Conservation (phyloP, 2,113 vertebrate genomes). For the Mohoua ochrocephala region DNA sequence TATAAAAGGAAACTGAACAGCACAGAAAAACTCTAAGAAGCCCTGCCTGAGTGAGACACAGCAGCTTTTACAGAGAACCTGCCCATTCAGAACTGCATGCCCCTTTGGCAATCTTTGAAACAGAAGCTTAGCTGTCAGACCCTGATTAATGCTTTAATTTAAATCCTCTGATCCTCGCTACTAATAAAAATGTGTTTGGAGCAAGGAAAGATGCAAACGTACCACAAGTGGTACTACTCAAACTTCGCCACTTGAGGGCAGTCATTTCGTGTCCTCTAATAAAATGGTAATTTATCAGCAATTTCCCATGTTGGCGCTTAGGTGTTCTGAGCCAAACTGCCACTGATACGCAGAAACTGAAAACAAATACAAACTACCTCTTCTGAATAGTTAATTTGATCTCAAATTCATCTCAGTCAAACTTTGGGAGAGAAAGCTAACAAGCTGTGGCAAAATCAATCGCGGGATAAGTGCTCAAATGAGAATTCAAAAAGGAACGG, state of each 20-base stretch:
- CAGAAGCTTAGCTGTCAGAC: neutral
- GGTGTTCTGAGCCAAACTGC: neutral
- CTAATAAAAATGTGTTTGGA: neutral
- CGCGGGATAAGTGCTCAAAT: neutral
- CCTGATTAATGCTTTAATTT: neutral
- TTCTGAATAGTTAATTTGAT: neutral
- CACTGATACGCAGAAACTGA: neutral
- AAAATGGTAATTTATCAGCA: neutral
- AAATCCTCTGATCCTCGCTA: neutral
- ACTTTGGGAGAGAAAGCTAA: neutral
- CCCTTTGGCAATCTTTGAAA: neutral
- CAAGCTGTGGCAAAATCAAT: neutral
- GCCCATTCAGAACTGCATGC: neutral
- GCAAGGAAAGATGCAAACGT: fast-evolving
- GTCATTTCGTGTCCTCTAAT: neutral
- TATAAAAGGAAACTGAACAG: neutral
- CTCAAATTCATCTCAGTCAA: neutral
- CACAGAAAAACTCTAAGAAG: neutral
- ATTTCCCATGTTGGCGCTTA: neutral
- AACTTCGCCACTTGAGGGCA: constrained; percentile 51
- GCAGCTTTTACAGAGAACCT: neutral
- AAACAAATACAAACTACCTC: neutral
- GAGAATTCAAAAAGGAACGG: neutral
- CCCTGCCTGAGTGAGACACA: neutral
- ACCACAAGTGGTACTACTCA: neutral